These are phyloP conservation scores for Hydriomena furcata DNA, from an alignment of 2,888 invertebrate genomes.

Conservation along the genomic window DNA sequence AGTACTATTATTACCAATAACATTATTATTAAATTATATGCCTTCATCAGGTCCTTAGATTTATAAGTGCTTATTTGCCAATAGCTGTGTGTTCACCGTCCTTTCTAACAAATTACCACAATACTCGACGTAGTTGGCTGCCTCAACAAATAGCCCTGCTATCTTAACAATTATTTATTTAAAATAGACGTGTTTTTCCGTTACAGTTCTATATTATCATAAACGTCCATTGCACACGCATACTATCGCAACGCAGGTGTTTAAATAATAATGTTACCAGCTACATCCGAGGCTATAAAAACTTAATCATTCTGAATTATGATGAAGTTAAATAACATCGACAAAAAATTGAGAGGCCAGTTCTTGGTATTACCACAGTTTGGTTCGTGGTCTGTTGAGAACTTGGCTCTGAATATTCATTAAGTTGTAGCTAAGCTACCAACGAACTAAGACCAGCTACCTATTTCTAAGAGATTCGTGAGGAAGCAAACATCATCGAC, in stretches of 20 bases:
- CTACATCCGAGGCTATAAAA: constrained; percentile 62
- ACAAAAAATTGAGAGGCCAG: constrained; percentile 67
- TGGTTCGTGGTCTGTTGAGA: constrained; percentile 54
- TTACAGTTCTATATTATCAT: constrained; percentile 64
- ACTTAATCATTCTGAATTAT: constrained; percentile 57
- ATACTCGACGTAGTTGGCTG: constrained; percentile 40
- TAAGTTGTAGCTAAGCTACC: constrained; percentile 48
- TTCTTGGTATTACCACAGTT: constrained; percentile 63
- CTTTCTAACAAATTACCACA: constrained; percentile 37
- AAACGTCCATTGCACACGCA: constrained; percentile 59
- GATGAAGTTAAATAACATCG: constrained; percentile 61
- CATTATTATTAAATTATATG: no score
- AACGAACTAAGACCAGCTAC: constrained; percentile 35
- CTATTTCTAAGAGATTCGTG: constrained; percentile 55
- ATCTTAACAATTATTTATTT: constrained; percentile 41
- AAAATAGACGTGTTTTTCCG: constrained; percentile 48
- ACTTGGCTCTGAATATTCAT: constrained; percentile 72
- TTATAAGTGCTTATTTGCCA: neutral
- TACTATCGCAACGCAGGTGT: constrained; percentile 58
- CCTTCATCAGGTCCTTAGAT: no score
- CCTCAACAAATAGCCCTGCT: constrained; percentile 45
- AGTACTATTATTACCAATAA: no score
- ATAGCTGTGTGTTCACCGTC: constrained; percentile 2
- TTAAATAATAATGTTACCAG: constrained; percentile 61
- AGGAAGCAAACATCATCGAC: constrained; percentile 63